phyloP scores from a whole-genome alignment of 92 coral and sea anemone genomes.

The Diadumene lineata region DNA sequence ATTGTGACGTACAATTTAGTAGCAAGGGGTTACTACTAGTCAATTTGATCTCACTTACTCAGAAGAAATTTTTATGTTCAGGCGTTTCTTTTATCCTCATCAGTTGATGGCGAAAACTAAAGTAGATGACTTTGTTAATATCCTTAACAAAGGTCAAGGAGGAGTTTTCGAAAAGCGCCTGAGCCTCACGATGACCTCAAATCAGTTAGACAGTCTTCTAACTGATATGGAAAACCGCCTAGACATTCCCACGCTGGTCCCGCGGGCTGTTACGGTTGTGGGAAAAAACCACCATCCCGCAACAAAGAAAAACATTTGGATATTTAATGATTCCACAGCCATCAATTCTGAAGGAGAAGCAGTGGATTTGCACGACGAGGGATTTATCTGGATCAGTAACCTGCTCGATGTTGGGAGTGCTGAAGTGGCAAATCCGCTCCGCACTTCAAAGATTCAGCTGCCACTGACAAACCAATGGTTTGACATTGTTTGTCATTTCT shows the following conservation, averaged over 20 bases:
- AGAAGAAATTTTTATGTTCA: not conserved
- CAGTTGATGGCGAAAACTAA: conserved; percentile 15
- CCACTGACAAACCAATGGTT: conserved; percentile 31
- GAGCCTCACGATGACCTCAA: conserved; percentile 16
- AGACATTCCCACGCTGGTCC: conserved; percentile 4
- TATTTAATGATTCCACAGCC: conserved; percentile 12
- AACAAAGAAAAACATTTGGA: conserved; percentile 27
- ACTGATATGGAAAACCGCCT: conserved; percentile 28
- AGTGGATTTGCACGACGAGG: conserved; percentile 12
- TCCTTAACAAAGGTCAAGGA: not conserved
- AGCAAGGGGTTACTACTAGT: too few relatives aligned
- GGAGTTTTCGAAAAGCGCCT: not conserved
- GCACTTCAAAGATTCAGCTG: conserved; percentile 8
- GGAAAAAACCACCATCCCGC: conserved; percentile 21
- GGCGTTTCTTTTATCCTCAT: conserved; percentile 33
- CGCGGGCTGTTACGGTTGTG: conserved; percentile 25
- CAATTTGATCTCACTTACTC: too few relatives aligned
- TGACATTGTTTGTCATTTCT: conserved; percentile 38
- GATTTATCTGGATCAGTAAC: conserved; percentile 50
- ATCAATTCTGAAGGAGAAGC: conserved; percentile 26
- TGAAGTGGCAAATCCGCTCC: conserved; percentile 24
- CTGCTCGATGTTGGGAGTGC: conserved; percentile 39
- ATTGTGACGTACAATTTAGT: too few relatives aligned
- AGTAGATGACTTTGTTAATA: conserved; percentile 3
- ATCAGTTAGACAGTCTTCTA: conserved; percentile 14